phyloP scores from a whole-genome alignment of 2,888 invertebrate species.

The Teleogryllus oceanicus region DNA sequence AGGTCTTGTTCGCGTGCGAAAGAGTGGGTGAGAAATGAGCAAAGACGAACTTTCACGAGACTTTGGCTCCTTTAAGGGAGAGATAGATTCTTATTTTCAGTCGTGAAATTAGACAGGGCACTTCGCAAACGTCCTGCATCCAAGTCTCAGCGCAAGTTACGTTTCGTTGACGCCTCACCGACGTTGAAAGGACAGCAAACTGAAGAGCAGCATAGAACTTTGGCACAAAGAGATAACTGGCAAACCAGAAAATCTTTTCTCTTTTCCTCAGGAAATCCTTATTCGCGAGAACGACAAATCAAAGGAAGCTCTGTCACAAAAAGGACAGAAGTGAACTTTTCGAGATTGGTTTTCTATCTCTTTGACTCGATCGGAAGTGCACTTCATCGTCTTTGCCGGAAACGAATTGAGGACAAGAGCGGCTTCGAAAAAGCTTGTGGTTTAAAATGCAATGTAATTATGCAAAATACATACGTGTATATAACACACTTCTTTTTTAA shows the following conservation, averaged over 20 bases:
- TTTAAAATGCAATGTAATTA: no score
- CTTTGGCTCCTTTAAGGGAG: no score
- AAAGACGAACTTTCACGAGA: no score
- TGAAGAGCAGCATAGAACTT: neutral
- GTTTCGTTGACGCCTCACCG: neutral
- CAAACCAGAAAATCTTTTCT: neutral
- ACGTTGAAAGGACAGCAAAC: neutral
- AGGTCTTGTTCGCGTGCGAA: no score
- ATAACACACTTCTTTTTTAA: no score
- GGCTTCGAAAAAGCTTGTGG: neutral
- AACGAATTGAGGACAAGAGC: neutral
- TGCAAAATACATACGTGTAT: no score
- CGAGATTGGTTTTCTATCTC: neutral
- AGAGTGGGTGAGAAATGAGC: no score
- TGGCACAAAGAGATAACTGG: neutral
- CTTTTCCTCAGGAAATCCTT: neutral
- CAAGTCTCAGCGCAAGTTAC: neutral
- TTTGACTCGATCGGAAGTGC: neutral
- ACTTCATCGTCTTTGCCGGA: neutral
- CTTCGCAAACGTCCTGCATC: no score
- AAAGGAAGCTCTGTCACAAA: neutral
- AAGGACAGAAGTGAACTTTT: neutral
- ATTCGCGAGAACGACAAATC: neutral
- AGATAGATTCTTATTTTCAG: no score
- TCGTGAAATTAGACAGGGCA: no score